A percentile compares a stretch with the other conserved stretches of the same genome.
These are phyloP conservation scores for Dasyurus viverrinus DNA, from an alignment of 2,113 vertebrate genomes.

Conservation along the genomic window DNA sequence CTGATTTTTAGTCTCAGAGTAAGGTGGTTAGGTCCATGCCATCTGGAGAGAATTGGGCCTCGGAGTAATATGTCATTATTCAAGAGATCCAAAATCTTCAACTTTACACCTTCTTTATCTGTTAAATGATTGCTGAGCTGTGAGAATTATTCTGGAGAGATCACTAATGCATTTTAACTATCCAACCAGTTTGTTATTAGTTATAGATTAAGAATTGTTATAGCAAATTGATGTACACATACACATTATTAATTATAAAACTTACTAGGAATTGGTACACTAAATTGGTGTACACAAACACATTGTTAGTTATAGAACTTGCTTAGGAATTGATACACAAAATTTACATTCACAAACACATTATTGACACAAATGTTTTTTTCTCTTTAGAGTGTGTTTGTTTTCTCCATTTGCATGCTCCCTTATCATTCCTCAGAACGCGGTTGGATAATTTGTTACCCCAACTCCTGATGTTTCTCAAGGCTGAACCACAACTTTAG, in stretches of 20 bases:
- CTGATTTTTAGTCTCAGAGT: background rate
- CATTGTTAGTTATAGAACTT: constrained; percentile 2
- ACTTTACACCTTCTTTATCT: background rate
- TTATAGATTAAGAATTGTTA: constrained; percentile 5
- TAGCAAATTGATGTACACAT: background rate
- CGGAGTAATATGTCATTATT: background rate
- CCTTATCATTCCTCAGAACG: background rate
- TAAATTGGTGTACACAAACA: too few species aligned
- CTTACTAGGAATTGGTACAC: constrained; percentile 37
- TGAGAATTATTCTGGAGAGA: background rate
- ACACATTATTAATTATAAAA: background rate
- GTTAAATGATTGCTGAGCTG: background rate
- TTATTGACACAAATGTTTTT: constrained; percentile 15
- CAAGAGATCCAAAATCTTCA: background rate
- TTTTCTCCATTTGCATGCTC: background rate
- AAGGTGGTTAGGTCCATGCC: background rate
- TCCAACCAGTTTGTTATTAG: background rate
- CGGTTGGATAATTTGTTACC: background rate
- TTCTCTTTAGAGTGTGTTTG: background rate
- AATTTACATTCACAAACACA: background rate
- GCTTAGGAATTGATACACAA: background rate
- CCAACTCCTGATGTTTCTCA: background rate
- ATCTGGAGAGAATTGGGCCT: background rate
- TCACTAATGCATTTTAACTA: background rate
- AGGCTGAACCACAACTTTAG: background rate